Conservation (phyloP, 2,888 invertebrate species). For the Agrotis segetum region DNA sequence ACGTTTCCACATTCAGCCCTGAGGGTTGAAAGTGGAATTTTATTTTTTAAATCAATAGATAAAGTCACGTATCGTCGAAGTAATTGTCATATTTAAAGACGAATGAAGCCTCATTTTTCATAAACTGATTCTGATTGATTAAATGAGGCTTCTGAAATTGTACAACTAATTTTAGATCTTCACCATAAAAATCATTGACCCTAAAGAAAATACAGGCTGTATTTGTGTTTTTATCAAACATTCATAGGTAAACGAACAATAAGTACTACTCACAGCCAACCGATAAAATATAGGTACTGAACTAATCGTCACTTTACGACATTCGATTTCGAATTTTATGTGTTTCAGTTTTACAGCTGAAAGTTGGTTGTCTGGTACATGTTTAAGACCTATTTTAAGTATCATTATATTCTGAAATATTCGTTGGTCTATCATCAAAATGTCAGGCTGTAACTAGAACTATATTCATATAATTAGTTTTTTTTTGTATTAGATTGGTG, state of each 20-base stretch:
- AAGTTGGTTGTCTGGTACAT: not conserved
- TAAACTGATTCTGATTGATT: no score
- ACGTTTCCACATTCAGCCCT: no score
- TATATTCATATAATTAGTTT: not conserved
- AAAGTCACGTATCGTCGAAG: no score
- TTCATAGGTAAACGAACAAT: conserved; percentile 46
- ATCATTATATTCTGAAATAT: conserved; percentile 46
- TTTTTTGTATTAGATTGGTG: not conserved
- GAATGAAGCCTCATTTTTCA: no score
- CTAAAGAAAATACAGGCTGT: conserved; percentile 11
- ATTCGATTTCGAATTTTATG: conserved; percentile 25
- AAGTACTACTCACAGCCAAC: conserved; percentile 33
- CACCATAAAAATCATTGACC: conserved; percentile 7
- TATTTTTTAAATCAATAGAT: no score
- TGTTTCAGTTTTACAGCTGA: not conserved
- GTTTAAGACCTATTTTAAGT: conserved; percentile 34
- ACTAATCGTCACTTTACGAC: conserved; percentile 23
- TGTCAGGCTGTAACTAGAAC: conserved; percentile 39
- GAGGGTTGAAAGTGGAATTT: no score
- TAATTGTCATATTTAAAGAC: no score
- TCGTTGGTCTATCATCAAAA: conserved; percentile 56
- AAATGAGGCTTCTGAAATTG: no score
- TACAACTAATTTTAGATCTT: conserved; percentile 10
- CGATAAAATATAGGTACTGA: conserved; percentile 46
- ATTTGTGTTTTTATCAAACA: conserved; percentile 48